Evolutionary conservation across 2,113 vertebrate genomes (phyloP).

Genomic region (Phalacrocorax aristotelis): DNA sequence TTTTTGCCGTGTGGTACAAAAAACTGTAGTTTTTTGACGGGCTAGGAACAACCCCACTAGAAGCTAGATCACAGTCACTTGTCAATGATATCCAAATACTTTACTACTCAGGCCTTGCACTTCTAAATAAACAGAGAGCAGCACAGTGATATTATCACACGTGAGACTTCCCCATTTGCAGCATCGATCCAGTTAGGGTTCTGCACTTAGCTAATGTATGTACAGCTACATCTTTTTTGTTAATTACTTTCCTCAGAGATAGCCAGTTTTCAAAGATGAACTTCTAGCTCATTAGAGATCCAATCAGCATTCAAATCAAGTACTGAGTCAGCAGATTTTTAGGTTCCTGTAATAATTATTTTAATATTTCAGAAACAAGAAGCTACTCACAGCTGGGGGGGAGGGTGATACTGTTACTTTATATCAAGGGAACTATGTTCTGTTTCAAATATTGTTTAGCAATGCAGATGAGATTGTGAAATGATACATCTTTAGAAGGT

Average conservation of each 20-base stretch:
- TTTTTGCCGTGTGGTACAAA: neutral
- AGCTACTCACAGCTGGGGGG: neutral
- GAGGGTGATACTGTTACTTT: neutral
- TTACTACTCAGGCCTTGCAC: neutral
- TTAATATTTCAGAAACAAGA: neutral
- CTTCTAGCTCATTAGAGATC: conserved; percentile 20
- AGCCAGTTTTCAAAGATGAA: neutral
- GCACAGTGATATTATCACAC: neutral
- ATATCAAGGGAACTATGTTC: neutral
- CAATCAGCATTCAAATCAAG: conserved; percentile 15
- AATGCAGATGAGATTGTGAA: neutral
- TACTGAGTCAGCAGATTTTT: conserved; percentile 38
- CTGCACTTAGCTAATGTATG: neutral
- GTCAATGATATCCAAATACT: neutral
- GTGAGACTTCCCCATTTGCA: neutral
- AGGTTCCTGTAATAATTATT: neutral
- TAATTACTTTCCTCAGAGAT: neutral
- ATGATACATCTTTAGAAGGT: neutral
- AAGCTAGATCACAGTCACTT: neutral
- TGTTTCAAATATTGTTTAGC: conserved; percentile 29
- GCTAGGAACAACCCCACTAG: neutral
- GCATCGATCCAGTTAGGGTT: neutral
- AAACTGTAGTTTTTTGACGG: neutral
- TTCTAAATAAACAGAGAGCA: neutral
- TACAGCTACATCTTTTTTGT: neutral